Evolutionary conservation across 2,797 vertebrate genomes (phyloP).

Genomic region (Propithecus deckenii): DNA sequence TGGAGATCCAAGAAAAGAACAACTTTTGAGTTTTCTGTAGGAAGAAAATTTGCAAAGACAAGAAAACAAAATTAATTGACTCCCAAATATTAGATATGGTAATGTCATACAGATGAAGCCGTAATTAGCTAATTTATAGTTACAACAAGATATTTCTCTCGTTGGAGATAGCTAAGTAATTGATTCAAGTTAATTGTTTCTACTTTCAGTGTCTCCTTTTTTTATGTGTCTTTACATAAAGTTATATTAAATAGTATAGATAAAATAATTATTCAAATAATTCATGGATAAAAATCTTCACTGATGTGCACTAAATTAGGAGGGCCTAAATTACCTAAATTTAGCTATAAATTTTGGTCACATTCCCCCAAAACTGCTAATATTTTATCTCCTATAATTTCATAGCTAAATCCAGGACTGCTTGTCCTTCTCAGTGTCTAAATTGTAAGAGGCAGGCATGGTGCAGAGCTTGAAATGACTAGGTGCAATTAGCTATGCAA

Average conservation of each 20-base stretch:
- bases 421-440: background rate
- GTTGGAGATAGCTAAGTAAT: background rate
- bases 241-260: background rate
- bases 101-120: background rate
- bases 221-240: background rate
- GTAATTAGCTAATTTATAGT: background rate
- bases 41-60: background rate
- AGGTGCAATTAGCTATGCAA: background rate
- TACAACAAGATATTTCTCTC: background rate
- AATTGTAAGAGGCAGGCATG: background rate
- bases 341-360: background rate
- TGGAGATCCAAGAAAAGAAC: background rate
- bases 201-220: background rate
- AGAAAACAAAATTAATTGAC: background rate
- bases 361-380: background rate
- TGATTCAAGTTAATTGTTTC: conserved; percentile 3
- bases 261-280: conserved; percentile 28
- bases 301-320: background rate
- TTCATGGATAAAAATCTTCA: background rate
- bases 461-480: background rate
- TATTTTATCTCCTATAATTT: background rate
- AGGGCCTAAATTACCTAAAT: background rate
- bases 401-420: background rate
- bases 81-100: background rate
- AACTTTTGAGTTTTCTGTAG: background rate